Evolutionary conservation across 53 echinoderm and acorn worm genomes (phyloP).

Genomic region (Hippasteria phrygiana): DNA sequence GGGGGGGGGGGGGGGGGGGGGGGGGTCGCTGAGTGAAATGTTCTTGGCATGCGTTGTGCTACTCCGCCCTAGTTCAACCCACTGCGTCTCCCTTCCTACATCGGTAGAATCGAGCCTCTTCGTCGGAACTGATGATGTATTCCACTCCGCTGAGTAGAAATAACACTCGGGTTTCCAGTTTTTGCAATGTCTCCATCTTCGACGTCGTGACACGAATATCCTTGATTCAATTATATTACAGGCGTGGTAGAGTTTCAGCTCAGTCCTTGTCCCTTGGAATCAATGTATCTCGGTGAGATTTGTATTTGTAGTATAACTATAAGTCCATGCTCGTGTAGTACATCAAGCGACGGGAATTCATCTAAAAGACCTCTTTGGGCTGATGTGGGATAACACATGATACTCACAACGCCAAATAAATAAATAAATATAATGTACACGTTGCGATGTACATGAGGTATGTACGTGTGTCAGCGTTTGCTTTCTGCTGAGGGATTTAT

Average conservation of each 20-base stretch:
- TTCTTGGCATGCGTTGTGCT: neutral
- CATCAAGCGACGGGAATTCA: neutral
- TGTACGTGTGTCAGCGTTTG: too few species aligned
- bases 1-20: too few species aligned
- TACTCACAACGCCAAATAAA: too few species aligned
- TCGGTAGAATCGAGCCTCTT: neutral
- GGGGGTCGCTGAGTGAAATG: neutral
- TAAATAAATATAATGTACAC: too few species aligned
- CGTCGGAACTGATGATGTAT: neutral
- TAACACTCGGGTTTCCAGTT: constrained; percentile 1
- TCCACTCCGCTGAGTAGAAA: constrained; percentile 2
- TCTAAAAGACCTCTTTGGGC: neutral
- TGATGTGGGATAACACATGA: too few species aligned
- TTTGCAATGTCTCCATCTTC: constrained; percentile 2
- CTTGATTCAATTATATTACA: neutral
- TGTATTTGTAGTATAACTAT: neutral
- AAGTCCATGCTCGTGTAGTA: neutral
- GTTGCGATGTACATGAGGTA: too few species aligned
- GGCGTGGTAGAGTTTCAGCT: too few species aligned
- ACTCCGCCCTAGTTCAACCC: neutral
- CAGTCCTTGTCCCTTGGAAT: neutral
- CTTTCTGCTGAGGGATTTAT: too few species aligned
- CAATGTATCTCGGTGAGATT: neutral
- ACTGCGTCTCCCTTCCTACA: neutral
- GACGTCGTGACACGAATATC: neutral